Percentiles rank a stretch among this genome's conserved stretches.
Conservation (phyloP, 2,888 invertebrate genomes). For the Slavum lentiscoides region DNA sequence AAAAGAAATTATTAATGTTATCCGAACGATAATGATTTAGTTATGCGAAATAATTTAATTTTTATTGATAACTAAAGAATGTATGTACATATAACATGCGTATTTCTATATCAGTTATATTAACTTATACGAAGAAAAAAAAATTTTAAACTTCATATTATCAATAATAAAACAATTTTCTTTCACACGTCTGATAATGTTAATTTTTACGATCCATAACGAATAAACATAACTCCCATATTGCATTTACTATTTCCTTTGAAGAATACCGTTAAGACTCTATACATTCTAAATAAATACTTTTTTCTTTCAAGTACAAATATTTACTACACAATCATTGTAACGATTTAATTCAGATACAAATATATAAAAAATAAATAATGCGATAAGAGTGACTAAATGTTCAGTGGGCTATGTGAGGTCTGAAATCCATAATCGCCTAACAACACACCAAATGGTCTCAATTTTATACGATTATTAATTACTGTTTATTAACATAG, state of each 20-base stretch:
- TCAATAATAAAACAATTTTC: background rate
- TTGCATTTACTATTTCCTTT: constrained; percentile 1
- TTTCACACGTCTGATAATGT: background rate
- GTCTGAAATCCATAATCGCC: constrained; percentile 5
- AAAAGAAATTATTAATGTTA: background rate
- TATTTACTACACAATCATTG: background rate
- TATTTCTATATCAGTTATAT: background rate
- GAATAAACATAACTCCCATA: background rate
- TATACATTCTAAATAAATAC: background rate
- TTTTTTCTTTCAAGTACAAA: background rate
- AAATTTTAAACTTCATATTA: no score
- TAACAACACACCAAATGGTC: constrained; percentile 13
- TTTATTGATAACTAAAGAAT: background rate
- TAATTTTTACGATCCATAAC: background rate
- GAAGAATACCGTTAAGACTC: background rate
- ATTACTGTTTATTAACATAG: constrained; percentile 7
- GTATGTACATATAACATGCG: background rate
- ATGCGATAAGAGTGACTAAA: no score
- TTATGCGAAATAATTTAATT: constrained; percentile 6
- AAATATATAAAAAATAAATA: background rate
- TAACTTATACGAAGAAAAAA: no score
- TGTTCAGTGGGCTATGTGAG: no score
- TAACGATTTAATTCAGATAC: background rate
- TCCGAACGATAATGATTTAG: background rate
- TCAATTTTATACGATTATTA: constrained; percentile 1